phyloP scores from a whole-genome alignment of 2,797 vertebrate genomes.

The Craterocephalus amniculus region DNA sequence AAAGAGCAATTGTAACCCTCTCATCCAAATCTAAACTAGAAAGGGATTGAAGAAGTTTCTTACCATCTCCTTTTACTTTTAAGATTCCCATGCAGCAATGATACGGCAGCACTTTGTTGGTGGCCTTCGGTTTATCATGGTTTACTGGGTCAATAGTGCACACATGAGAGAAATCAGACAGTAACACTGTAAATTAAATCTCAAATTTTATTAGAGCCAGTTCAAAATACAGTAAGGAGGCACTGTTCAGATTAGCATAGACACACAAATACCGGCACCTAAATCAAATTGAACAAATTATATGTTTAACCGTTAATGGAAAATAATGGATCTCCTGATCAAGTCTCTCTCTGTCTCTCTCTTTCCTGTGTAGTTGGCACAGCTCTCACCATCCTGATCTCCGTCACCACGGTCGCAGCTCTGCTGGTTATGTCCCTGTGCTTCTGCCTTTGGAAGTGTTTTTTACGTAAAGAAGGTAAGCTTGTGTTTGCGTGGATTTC shows the following conservation, averaged over 20 bases:
- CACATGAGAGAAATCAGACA: slow-evolving; percentile 12
- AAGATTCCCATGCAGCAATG: not conserved
- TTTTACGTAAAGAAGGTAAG: slow-evolving; percentile 83
- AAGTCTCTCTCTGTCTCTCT: slow-evolving; percentile 8
- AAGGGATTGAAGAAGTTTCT: not conserved
- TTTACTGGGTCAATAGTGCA: slow-evolving; percentile 28
- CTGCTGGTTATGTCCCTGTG: slow-evolving; percentile 84
- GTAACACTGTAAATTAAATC: slow-evolving; percentile 29
- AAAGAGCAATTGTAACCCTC: not conserved
- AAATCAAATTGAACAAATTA: slow-evolving; percentile 8
- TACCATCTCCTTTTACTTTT: not conserved
- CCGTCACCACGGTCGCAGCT: slow-evolving; percentile 84
- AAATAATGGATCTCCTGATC: slow-evolving; percentile 9
- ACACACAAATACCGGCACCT: slow-evolving; percentile 11
- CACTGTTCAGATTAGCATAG: slow-evolving; percentile 5
- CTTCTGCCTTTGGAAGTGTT: slow-evolving; percentile 87
- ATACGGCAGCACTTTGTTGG: not conserved
- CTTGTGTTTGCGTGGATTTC: not conserved
- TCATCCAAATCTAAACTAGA: not conserved
- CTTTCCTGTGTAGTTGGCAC: slow-evolving; percentile 77
- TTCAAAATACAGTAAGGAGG: not conserved
- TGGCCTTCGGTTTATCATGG: slow-evolving; percentile 3
- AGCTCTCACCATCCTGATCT: slow-evolving; percentile 85
- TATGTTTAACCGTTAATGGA: slow-evolving; percentile 5
- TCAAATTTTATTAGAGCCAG: slow-evolving; percentile 36